phyloP scores from a whole-genome alignment of 2,888 invertebrate species.

The Polyommatus icarus region DNA sequence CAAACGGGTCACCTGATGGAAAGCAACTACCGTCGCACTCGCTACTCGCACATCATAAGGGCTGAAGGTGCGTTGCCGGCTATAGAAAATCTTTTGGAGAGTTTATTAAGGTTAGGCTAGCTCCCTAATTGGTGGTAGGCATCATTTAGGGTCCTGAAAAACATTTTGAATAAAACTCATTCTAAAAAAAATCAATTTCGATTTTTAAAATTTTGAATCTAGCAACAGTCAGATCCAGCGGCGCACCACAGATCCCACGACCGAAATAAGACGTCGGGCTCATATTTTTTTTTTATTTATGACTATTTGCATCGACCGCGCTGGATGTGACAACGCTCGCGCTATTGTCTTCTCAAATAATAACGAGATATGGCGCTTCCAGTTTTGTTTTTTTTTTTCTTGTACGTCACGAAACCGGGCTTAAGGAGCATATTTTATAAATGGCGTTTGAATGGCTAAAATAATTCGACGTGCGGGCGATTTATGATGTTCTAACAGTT shows the following conservation, averaged over 20 bases:
- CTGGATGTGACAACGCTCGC: constrained; percentile 72
- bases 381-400: constrained; percentile 51
- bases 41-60: too few relatives aligned
- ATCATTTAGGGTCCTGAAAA: too few relatives aligned
- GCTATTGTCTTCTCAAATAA: constrained; percentile 77
- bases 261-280: constrained; percentile 75
- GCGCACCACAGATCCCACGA: constrained; percentile 41
- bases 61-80: too few relatives aligned
- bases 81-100: too few relatives aligned
- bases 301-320: constrained; percentile 78
- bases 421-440: constrained; percentile 59
- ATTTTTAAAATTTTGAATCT: not conserved
- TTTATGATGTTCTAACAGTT: constrained; percentile 54
- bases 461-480: constrained; percentile 56
- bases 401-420: constrained; percentile 59
- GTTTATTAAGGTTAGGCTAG: too few relatives aligned
- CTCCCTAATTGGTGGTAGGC: too few relatives aligned
- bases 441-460: constrained; percentile 69
- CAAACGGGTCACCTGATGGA: too few relatives aligned
- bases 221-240: not conserved
- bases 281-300: constrained; percentile 79
- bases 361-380: constrained; percentile 76
- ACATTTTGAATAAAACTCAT: too few relatives aligned
- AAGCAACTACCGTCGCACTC: too few relatives aligned
- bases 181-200: too few relatives aligned